Percentiles rank a stretch among this genome's conserved stretches.
phyloP scores from a whole-genome alignment of 2,888 invertebrate species.

The Parnassius smintheus region DNA sequence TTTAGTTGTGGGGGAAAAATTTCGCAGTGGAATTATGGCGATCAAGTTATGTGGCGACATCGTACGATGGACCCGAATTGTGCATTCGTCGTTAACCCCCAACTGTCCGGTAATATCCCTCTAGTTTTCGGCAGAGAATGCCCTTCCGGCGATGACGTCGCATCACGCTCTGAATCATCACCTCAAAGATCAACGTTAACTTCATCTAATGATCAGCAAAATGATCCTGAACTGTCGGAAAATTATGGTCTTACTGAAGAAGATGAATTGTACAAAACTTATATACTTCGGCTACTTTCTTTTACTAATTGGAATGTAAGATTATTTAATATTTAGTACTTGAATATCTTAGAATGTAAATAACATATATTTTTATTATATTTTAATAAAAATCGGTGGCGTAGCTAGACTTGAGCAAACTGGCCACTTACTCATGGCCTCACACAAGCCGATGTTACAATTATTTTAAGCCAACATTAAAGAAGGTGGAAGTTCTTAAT shows the following conservation, averaged over 20 bases:
- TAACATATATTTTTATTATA: no score
- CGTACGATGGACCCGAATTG: constrained; percentile 84
- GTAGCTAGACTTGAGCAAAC: no score
- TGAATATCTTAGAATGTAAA: no score
- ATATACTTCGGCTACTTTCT: constrained; percentile 84
- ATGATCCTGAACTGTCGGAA: constrained; percentile 43
- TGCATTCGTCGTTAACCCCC: constrained; percentile 85
- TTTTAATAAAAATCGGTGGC: no score
- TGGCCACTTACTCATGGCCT: no score
- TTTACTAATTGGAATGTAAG: constrained; percentile 89
- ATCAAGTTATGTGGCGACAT: constrained; percentile 87
- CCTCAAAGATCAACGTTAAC: constrained; percentile 34
- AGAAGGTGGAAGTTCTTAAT: no score
- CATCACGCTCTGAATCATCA: constrained; percentile 33
- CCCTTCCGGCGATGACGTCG: constrained; percentile 34
- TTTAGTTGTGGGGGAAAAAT: constrained; percentile 87
- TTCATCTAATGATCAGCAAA: constrained; percentile 40
- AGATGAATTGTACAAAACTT: constrained; percentile 75
- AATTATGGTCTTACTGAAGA: constrained; percentile 60
- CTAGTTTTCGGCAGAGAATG: constrained; percentile 49
- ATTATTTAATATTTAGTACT: constrained; percentile 12
- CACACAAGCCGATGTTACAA: no score
- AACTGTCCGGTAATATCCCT: constrained; percentile 86
- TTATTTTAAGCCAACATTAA: no score
- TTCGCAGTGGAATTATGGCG: constrained; percentile 88